phyloP scores from a whole-genome alignment of 2,888 invertebrate species.

The Stegana nigrithorax region DNA sequence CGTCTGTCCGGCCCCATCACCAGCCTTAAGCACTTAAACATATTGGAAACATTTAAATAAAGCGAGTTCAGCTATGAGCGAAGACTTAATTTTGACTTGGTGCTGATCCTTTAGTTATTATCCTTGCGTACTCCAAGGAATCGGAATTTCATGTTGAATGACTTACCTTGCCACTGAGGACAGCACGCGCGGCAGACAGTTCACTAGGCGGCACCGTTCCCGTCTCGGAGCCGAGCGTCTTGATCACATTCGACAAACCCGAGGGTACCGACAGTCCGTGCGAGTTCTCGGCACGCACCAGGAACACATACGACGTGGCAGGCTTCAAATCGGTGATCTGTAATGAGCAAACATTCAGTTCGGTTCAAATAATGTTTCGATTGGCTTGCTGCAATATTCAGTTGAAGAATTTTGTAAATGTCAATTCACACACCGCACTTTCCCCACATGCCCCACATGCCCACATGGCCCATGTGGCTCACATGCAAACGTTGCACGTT shows the following conservation, averaged over 20 bases:
- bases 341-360: constrained; percentile 24
- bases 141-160: neutral
- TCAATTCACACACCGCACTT: no score
- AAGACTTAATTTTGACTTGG: no score
- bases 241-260: constrained; percentile 77
- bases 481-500: neutral
- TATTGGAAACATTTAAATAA: no score
- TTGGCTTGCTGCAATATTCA: no score
- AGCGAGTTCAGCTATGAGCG: no score
- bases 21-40: no score
- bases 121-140: no score
- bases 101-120: no score
- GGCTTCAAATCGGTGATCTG: constrained; percentile 78
- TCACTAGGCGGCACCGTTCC: constrained; percentile 67
- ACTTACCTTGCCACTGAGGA: constrained; percentile 68
- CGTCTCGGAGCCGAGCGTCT: constrained; percentile 71
- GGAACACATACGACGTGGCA: constrained; percentile 85
- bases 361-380: no score
- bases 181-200: constrained; percentile 65
- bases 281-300: constrained; percentile 86
- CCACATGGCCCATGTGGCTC: neutral
- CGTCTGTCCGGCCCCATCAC: no score
- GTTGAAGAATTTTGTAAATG: no score
- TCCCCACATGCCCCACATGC: neutral
- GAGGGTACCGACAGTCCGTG: constrained; percentile 88